Evolutionary conservation across 1,140 invertebrate species (phyloP), one percentile per base, ranked within the genome.

Genomic region (Trichomalopsis sarcophagae): DNA sequence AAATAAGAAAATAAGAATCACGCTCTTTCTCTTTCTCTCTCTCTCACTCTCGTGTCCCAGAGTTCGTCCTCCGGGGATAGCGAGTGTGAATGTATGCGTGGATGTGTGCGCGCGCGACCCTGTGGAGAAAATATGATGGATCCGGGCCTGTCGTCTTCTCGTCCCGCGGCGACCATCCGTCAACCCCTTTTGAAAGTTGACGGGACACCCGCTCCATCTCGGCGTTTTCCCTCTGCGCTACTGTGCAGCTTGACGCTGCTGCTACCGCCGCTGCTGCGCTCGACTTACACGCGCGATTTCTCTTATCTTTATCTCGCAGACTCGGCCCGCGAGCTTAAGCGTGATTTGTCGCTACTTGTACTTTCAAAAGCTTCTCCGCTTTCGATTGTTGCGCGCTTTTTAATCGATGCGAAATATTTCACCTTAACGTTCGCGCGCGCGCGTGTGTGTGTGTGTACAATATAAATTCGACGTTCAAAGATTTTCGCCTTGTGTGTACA

Each of bases 91-190:
- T 73, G 69, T 62, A 10, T 33, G 74, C 9, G 36, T 62, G 55
- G 2, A 36, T 36, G 2, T 82, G 17, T 21, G 30, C 30, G 69
- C n/a, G 62, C 30, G 69, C n/a, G 62, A 14, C 44, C 13, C 50
- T 14, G 77, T 73, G 81, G 74, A 86, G 89, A 90, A 89, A 90
- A 89, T 89, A 92, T 92, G 91, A 92, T 92, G 89, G 90, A 91
- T 92, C 88, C 89, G 79, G 84, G 89, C 66, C 87, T 89, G 89
- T 91, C 89, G 89, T 89, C 91, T 92, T 90, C 89, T 87, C 87
- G 91, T 93, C 92, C 92, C 91, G 89, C 87, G 88, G 91, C 91
- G 92, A 91, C 91, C 89, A 93, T 93, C 89, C 91, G 92, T 93
- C 90, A 92, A 90, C 88, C 88, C 90, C 33, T 86, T 92, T 92